Evolutionary conservation across 2,888 invertebrate species (phyloP), one percentile per base, ranked within the genome.

Genomic region (Hecatera dysodea): DNA sequence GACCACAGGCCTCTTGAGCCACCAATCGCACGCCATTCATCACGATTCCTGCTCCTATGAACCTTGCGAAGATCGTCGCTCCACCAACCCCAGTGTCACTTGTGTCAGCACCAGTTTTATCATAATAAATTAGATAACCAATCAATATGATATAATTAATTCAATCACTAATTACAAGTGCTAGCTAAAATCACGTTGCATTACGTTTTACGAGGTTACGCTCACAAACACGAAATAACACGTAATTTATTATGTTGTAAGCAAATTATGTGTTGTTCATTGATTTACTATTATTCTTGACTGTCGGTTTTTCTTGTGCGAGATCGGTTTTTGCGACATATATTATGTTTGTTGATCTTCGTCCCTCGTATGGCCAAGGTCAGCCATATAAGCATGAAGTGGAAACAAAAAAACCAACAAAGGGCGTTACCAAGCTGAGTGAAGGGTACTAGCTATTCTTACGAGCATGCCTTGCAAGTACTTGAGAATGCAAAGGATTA

Each of bases 211-310:
- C 42, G 48, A 72, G 19, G 46, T 73, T 66, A 73, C 27, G 48
- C 24, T 19, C 44, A 19, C 46, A 57, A 50, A 69, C 22, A 76
- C 61, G 48, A 69, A 76, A 70, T 69, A 78, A 55, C 81, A 80
- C 78, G 81, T 80, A 75, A 46, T 80, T 53, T 39, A 64, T 39
- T 46, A 78, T 69, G 60, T 76, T 65, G 61, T 61, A 80, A 78
- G 52, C 56, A 61, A 62, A 8, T 65, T 62, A 70, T 68, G 69
- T 65, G 69, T 33, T 65, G 42, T 70, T 46, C 46, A 69, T 62
- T 80, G 60, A 50, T 69, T 73, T 27, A 22, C 55, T 50, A 73
- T 72, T 74, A 64, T 60, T 61, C 36, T 59, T 48, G 69, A 22
- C 44, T 33, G 81, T 46, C 44, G 44, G 46, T 61, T 57, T 75